Percentiles rank a stretch among this genome's conserved stretches.
Conservation (phyloP, 2,888 invertebrate genomes). For the Pantelozetes paolii region DNA sequence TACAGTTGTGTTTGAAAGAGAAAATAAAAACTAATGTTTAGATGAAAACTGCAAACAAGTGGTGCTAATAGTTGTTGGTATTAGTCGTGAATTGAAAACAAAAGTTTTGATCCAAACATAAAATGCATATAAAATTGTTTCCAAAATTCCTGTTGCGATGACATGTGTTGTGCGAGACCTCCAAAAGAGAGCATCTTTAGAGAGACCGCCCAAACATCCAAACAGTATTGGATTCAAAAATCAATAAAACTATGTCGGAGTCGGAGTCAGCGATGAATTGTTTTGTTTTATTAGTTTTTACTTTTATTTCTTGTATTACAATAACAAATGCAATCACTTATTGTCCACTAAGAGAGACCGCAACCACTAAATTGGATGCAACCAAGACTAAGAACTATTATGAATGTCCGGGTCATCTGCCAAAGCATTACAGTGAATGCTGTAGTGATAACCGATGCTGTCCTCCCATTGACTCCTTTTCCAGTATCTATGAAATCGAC, state of each 20-base stretch:
- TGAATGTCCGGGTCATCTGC: slow-evolving; percentile 24
- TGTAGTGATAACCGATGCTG: slow-evolving; percentile 31
- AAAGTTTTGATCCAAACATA: too few relatives aligned
- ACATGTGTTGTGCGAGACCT: slow-evolving; percentile 21
- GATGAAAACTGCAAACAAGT: too few relatives aligned
- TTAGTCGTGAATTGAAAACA: too few relatives aligned
- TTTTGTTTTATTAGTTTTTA: not conserved
- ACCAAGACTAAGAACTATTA: slow-evolving; percentile 14
- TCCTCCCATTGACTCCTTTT: not conserved
- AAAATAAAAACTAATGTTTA: too few relatives aligned
- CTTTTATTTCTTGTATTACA: not conserved
- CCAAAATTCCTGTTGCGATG: not conserved
- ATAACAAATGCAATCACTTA: not conserved
- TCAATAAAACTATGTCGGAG: slow-evolving; percentile 34
- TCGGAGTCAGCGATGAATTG: slow-evolving; percentile 24
- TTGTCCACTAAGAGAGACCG: slow-evolving; percentile 20
- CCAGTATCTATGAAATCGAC: slow-evolving; percentile 30
- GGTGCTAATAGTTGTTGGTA: too few relatives aligned
- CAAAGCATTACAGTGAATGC: slow-evolving; percentile 25
- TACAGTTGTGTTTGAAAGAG: too few relatives aligned
- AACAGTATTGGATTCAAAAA: slow-evolving; percentile 5
- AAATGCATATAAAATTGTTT: too few relatives aligned
- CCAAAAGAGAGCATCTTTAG: slow-evolving; percentile 25
- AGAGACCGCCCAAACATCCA: slow-evolving; percentile 32
- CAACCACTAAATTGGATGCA: slow-evolving; percentile 28